Percentiles rank a stretch among this genome's conserved stretches.
phyloP scores from a whole-genome alignment of 1,140 invertebrate genomes.

The Radopholus similis region DNA sequence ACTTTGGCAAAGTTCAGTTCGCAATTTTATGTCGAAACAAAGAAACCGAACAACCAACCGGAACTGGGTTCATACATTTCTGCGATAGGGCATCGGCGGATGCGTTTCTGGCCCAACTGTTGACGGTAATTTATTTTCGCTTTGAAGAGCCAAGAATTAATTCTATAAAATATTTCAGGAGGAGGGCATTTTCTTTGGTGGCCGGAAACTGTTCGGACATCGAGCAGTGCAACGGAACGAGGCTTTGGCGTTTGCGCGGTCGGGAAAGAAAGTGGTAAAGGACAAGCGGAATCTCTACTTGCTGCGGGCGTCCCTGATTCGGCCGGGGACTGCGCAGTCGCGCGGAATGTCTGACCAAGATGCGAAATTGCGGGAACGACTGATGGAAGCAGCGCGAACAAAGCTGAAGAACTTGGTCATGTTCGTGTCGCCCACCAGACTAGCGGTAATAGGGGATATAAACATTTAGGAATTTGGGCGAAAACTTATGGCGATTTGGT shows the following conservation, averaged over 20 bases:
- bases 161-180: slow-evolving; percentile 21
- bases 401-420: slow-evolving; percentile 51
- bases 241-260: slow-evolving; percentile 29
- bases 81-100: slow-evolving; percentile 39
- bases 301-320: slow-evolving; percentile 41
- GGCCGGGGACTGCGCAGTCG: slow-evolving; percentile 43
- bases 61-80: slow-evolving; percentile 50
- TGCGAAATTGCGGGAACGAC: slow-evolving; percentile 30
- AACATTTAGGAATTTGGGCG: slow-evolving; percentile 6
- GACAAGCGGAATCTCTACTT: slow-evolving; percentile 49
- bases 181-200: slow-evolving; percentile 35
- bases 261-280: slow-evolving; percentile 35
- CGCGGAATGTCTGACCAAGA: slow-evolving; percentile 48
- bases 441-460: slow-evolving; percentile 25
- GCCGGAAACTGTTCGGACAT: slow-evolving; percentile 35
- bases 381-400: slow-evolving; percentile 31
- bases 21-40: slow-evolving; percentile 47
- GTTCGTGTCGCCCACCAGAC: slow-evolving; percentile 47
- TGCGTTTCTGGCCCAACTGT: slow-evolving; percentile 35
- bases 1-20: slow-evolving; percentile 45
- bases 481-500: background rate
- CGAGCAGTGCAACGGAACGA: slow-evolving; percentile 39
- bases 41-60: slow-evolving; percentile 47
- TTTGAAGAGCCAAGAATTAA: slow-evolving; percentile 1
- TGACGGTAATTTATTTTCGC: background rate